phyloP scores from a whole-genome alignment of 2,797 vertebrate genomes.

The Lithobates pipiens region DNA sequence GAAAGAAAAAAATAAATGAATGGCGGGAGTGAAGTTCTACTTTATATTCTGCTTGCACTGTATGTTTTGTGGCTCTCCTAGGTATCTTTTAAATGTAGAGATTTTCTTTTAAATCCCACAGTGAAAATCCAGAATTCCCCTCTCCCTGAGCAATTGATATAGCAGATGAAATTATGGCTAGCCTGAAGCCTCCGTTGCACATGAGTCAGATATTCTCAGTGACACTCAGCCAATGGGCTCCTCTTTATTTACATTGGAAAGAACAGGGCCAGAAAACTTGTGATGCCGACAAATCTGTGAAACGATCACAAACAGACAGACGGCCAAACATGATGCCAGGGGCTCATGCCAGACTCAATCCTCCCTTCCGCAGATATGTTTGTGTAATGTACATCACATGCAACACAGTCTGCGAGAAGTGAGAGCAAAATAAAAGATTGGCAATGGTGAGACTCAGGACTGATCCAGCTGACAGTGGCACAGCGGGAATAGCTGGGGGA shows the following conservation, averaged over 20 bases:
- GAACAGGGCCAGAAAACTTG: slow-evolving; percentile 3
- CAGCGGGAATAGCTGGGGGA: neutral
- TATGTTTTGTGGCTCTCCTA: too few relatives aligned
- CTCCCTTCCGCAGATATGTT: neutral
- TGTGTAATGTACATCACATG: neutral
- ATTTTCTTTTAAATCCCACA: neutral
- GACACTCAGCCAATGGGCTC: slow-evolving; percentile 30
- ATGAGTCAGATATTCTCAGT: slow-evolving; percentile 22
- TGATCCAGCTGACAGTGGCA: neutral
- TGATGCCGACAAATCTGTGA: slow-evolving; percentile 19
- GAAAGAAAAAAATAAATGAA: too few relatives aligned
- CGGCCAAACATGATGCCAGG: slow-evolving; percentile 18
- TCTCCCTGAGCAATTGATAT: neutral
- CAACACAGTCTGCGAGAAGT: neutral
- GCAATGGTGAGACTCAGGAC: neutral
- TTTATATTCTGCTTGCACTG: too few relatives aligned
- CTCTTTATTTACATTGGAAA: slow-evolving; percentile 27
- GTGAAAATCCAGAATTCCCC: neutral
- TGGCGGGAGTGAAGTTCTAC: too few relatives aligned
- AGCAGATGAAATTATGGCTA: neutral
- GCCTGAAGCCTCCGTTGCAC: neutral
- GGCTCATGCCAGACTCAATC: slow-evolving; percentile 8
- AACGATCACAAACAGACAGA: slow-evolving; percentile 33
- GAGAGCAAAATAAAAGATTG: neutral
- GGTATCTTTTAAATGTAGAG: too few relatives aligned